Evolutionary conservation across 2,113 vertebrate genomes (phyloP), one percentile per base, ranked within the genome.

Genomic region (Epinephelus lanceolatus): DNA sequence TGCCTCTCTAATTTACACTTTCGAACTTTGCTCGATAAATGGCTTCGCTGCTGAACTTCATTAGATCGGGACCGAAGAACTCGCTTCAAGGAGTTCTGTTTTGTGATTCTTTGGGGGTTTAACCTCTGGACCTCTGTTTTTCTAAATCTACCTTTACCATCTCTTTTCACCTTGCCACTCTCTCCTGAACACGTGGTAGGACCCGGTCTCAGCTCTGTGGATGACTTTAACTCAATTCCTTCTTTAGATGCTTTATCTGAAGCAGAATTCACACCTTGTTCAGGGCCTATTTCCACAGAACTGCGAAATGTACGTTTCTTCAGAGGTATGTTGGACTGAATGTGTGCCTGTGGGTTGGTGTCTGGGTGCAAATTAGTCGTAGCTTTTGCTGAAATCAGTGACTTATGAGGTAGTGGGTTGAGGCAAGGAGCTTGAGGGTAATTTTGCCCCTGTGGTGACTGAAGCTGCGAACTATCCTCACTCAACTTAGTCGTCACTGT

Each of bases 281-380:
- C 93, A 0, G 87, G 68, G 65, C 94, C 88, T 1, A 85, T 76
- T 67, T 94, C 95, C 18, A 92, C 77, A 0, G 94, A 94, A 70
- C 93, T 94, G 53, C 93, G 94, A 91, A 96, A 95, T 11, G 92
- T 93, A 3, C 95, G 93, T 84, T 96, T 96, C 77, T 96, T 96
- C 78, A 96, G 85, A 69, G 95, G 95, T 87, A 96, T 96, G 86
- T 95, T 95, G 70, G 94, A 93, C 89, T 94, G 94, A 1, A 70
- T 84, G 76, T 93, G 94, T 7, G 72, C 80, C 83, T 94, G 95
- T 17, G 90, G 56, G 66, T 76, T 92, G 61, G 84, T 74, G 57
- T 94, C 94, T 51, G 86, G 52, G 5, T 60, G 72, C n/a, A 53
- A 19, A n/a, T 63, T 83, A 52, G 53, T 71, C 0, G 27, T 59